Conservation (phyloP, 2,797 vertebrate genomes). For the Chiloscyllium punctatum region DNA sequence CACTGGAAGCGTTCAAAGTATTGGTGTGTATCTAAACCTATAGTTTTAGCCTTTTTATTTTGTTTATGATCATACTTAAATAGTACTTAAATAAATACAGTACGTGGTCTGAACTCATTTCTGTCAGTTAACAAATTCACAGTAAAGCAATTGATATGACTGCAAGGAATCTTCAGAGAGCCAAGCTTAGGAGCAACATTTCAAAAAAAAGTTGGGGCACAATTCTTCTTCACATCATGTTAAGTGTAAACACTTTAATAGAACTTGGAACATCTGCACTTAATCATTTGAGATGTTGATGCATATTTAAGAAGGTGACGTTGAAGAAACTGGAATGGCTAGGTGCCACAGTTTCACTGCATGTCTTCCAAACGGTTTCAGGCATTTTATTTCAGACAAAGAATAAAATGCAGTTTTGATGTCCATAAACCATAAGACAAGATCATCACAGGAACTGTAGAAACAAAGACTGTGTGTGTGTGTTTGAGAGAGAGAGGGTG, state of each 20-base stretch:
- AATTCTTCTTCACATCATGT: background rate
- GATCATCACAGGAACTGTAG: background rate
- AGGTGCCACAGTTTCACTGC: background rate
- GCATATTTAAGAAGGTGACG: background rate
- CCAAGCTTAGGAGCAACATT: background rate
- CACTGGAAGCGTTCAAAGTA: background rate
- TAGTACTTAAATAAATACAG: background rate
- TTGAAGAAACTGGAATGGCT: background rate
- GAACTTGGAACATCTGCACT: background rate
- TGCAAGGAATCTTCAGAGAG: background rate
- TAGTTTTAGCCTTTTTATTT: background rate
- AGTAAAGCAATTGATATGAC: background rate
- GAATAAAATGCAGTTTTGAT: background rate
- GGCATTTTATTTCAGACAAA: background rate
- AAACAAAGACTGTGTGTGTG: background rate
- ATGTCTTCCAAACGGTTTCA: background rate
- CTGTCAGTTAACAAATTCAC: background rate
- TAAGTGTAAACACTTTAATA: constrained; percentile 17
- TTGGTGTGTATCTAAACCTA: background rate
- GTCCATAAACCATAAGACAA: background rate
- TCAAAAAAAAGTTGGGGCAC: background rate
- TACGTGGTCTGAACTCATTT: background rate
- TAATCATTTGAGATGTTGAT: background rate
- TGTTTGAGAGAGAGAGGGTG: background rate
- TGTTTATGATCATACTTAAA: background rate